Evolutionary conservation across 2,888 invertebrate species (phyloP), one percentile per base, ranked within the genome.

Genomic region (Pachydiplax longipennis): DNA sequence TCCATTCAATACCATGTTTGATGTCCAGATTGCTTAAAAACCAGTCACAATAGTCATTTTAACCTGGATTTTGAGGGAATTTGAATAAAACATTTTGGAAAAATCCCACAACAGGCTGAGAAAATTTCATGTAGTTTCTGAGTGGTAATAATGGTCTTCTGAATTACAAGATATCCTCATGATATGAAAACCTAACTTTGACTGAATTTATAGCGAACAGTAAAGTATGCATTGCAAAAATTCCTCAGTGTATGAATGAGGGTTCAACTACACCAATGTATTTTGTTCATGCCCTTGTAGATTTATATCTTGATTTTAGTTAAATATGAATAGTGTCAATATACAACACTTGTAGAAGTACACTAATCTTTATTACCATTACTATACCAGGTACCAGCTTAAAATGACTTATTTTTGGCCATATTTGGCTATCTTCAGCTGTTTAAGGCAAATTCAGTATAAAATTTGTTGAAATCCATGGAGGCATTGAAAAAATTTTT

Each of bases 271-370:
- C 87, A 53, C 61, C 53, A n/a, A 37, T 61, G 58, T 58, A 37
- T 87, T 61, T 61, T 87, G 31, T 87, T 61, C 58, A 37, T 87
- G 61, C 37, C 61, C 87, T 61, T 61, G 37, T 61, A 65, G 65
- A 87, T 53, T 61, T 61, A 61, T 87, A 61, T 87, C 87, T 87
- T 35, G 61, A 65, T 61, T 87, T 87, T 87, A 87, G 87, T 87
- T 87, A 61, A 61, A 61, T 87, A 87, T 87, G 61, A 87, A 61
- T 87, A 87, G 87, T 87, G 87, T 61, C 87, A 65, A 5, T 87
- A 87, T 87, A 61, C 58, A 15, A 83, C 58, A 83, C 53, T 37
- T 37, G 87, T 87, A 87, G 87, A 37, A 40, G 37, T 87, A 61
- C 37, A 87, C 37, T 87, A 61, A 58, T 87, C 37, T 87, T 87